phyloP scores from a whole-genome alignment of 2,888 invertebrate genomes.

The Cephus sareptanus region DNA sequence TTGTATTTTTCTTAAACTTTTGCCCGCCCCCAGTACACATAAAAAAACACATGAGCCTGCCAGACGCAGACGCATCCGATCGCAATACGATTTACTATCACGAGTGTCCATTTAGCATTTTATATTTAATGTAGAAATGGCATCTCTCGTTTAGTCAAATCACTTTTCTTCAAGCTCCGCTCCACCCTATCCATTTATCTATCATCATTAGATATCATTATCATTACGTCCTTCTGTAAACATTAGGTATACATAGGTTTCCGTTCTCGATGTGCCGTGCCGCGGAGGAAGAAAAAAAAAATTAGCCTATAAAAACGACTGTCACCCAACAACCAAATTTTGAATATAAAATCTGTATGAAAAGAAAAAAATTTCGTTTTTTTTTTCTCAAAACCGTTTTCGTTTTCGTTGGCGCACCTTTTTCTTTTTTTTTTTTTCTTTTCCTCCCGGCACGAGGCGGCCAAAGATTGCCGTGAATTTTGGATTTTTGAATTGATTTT shows the following conservation, averaged over 20 bases:
- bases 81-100: neutral
- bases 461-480: slow-evolving; percentile 48
- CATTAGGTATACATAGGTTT: slow-evolving; percentile 56
- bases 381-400: too few species aligned
- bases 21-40: neutral
- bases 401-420: neutral
- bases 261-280: slow-evolving; percentile 55
- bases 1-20: neutral
- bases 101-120: neutral
- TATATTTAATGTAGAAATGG: neutral
- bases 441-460: neutral
- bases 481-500: slow-evolving; percentile 61
- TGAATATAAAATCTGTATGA: neutral
- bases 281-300: slow-evolving; percentile 36
- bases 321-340: neutral
- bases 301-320: too few species aligned
- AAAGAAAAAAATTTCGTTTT: neutral
- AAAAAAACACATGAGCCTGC: neutral
- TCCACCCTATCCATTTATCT: slow-evolving; percentile 24
- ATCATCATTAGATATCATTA: slow-evolving; percentile 30
- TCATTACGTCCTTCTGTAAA: slow-evolving; percentile 51
- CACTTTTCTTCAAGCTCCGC: slow-evolving; percentile 9
- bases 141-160: neutral
- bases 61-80: neutral
- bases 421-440: neutral